These are phyloP conservation scores for Coreius guichenoti DNA, from an alignment of 2,797 vertebrate species.

Conservation along the genomic window DNA sequence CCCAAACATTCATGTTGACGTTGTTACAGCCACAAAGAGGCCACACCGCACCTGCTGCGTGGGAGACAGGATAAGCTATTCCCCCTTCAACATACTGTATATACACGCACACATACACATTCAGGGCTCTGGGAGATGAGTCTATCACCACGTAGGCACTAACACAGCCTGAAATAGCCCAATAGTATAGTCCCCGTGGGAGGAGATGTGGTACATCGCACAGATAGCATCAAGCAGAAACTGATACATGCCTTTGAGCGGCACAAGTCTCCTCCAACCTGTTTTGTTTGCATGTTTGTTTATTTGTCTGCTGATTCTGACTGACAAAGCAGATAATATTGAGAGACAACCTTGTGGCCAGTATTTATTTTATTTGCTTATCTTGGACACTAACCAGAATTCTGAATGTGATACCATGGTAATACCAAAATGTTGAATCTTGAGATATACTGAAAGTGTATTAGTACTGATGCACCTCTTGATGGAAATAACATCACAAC, in stretches of 20 bases:
- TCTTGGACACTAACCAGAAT: background rate
- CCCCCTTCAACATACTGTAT: background rate
- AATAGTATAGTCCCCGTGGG: slow-evolving; percentile 38
- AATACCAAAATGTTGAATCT: background rate
- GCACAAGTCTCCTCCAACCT: background rate
- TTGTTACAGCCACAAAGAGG: slow-evolving; percentile 16
- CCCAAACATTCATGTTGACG: background rate
- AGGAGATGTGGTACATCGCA: slow-evolving; percentile 43
- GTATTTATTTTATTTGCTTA: slow-evolving; percentile 9
- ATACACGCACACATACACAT: slow-evolving; percentile 20
- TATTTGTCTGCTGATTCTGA: slow-evolving; percentile 11
- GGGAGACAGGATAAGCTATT: slow-evolving; percentile 19
- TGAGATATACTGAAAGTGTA: background rate
- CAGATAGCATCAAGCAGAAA: slow-evolving; percentile 33
- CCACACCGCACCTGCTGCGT: background rate
- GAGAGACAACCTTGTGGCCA: background rate
- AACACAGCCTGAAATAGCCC: slow-evolving; percentile 49
- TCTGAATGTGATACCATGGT: background rate
- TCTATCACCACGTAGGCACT: slow-evolving; percentile 52
- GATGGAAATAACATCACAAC: too few relatives aligned
- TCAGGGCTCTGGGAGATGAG: slow-evolving; percentile 43
- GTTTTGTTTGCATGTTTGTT: slow-evolving; percentile 28
- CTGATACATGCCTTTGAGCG: slow-evolving; percentile 25
- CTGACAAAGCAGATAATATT: slow-evolving; percentile 17
- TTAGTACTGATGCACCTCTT: too few relatives aligned